Conservation (phyloP, 2,113 vertebrate species). For the Gavialis gangeticus region DNA sequence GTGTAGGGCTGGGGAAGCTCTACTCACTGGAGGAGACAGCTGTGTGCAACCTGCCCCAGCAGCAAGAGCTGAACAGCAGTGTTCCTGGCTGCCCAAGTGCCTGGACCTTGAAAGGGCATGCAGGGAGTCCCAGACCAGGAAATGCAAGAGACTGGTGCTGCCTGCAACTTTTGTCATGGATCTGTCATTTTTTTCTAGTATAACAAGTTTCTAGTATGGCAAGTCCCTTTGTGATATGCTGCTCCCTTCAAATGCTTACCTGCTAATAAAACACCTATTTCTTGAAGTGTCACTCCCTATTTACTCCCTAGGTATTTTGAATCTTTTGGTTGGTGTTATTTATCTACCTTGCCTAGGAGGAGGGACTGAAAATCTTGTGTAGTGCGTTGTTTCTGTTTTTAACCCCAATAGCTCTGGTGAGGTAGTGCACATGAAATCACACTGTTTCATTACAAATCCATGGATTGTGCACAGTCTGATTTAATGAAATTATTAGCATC, state of each 20-base stretch:
- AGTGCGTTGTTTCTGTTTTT: neutral
- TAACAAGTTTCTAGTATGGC: no score
- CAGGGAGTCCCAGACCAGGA: no score
- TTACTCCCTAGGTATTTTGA: neutral
- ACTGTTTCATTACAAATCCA: rapidly evolving
- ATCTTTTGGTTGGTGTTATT: neutral
- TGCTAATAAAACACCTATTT: neutral
- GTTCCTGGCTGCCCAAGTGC: no score
- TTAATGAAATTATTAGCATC: neutral
- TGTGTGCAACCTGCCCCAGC: no score
- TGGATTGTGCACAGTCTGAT: rapidly evolving
- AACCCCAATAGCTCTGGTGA: neutral
- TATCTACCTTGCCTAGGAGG: rapidly evolving
- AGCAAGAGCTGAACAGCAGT: no score
- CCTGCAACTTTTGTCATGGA: no score
- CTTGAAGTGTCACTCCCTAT: rapidly evolving
- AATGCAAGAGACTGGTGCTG: no score
- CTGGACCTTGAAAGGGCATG: no score
- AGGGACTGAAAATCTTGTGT: rapidly evolving
- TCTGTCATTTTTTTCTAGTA: no score
- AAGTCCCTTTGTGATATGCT: neutral
- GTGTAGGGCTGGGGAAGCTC: no score
- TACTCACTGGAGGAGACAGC: no score
- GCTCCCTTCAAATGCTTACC: rapidly evolving
- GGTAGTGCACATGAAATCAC: neutral